Evolutionary conservation across 2,113 vertebrate species (phyloP).

Genomic region (Trichechus manatus): DNA sequence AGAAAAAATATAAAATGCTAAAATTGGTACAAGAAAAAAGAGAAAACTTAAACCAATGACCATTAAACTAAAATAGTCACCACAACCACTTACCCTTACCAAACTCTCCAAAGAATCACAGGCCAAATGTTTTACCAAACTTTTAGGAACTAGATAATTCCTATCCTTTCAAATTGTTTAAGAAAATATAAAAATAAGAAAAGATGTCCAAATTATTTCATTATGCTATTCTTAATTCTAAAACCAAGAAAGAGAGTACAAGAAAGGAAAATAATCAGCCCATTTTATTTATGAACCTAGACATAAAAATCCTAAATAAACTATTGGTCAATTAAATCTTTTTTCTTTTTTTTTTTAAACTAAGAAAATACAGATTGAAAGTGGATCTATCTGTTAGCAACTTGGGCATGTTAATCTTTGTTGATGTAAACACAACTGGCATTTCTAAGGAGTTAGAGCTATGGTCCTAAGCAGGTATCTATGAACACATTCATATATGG

Average conservation of each 20-base stretch:
- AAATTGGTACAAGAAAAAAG: not conserved
- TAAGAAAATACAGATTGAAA: not conserved
- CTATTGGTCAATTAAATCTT: not conserved
- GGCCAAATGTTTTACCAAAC: not conserved
- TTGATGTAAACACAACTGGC: not conserved
- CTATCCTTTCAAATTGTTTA: not conserved
- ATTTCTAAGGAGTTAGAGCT: not conserved
- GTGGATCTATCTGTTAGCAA: not conserved
- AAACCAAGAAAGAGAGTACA: not conserved
- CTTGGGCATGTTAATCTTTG: not conserved
- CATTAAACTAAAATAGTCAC: not conserved
- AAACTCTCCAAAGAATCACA: not conserved
- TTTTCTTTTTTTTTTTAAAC: not conserved
- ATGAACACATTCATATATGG: not conserved
- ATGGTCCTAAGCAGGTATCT: not conserved
- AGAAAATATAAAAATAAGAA: not conserved
- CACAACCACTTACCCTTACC: not conserved
- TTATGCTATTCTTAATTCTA: not conserved
- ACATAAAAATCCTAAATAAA: slow-evolving; percentile 38
- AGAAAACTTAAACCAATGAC: not conserved
- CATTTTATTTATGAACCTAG: not conserved
- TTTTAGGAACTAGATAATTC: not conserved
- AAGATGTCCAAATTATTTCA: not conserved
- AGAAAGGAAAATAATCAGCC: not conserved
- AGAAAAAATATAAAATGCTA: not conserved